phyloP scores from a whole-genome alignment of 2,888 invertebrate genomes.

The Scaptomyza tumidula region DNA sequence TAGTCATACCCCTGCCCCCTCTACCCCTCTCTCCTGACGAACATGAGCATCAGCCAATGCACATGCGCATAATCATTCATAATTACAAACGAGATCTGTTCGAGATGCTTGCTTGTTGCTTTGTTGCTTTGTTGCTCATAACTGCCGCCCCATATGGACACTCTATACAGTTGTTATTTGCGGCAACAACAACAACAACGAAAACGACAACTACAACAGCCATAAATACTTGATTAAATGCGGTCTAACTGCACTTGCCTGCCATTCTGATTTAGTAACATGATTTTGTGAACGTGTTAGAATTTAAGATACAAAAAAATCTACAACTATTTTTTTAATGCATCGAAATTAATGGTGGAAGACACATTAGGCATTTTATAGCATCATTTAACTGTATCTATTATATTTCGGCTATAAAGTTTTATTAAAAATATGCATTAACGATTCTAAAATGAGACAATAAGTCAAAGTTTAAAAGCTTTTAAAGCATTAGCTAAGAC shows the following conservation, averaged over 20 bases:
- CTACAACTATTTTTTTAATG: no score
- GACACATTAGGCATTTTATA: background rate
- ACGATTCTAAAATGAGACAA: no score
- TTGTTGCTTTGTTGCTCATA: conserved; percentile 47
- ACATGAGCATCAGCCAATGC: conserved; percentile 49
- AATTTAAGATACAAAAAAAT: background rate
- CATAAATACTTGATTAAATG: conserved; percentile 4
- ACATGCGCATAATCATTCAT: conserved; percentile 77
- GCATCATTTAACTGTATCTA: no score
- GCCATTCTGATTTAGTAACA: conserved; percentile 2
- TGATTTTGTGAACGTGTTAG: background rate
- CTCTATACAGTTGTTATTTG: conserved; percentile 47
- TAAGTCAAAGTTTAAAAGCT: no score
- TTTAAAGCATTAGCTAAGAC: no score
- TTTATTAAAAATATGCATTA: no score
- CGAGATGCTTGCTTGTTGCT: conserved; percentile 6
- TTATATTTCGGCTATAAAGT: no score
- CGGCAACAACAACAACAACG: conserved; percentile 6
- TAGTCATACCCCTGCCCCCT: background rate
- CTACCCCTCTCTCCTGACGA: background rate
- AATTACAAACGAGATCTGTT: conserved; percentile 50
- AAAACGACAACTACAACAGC: conserved; percentile 1
- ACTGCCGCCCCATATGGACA: conserved; percentile 53
- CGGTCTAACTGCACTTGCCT: conserved; percentile 36
- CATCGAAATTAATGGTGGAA: no score